Base-by-base conservation (phyloP, 2,888 invertebrate genomes). In the Leptinotarsa rubiginosa region DNA sequence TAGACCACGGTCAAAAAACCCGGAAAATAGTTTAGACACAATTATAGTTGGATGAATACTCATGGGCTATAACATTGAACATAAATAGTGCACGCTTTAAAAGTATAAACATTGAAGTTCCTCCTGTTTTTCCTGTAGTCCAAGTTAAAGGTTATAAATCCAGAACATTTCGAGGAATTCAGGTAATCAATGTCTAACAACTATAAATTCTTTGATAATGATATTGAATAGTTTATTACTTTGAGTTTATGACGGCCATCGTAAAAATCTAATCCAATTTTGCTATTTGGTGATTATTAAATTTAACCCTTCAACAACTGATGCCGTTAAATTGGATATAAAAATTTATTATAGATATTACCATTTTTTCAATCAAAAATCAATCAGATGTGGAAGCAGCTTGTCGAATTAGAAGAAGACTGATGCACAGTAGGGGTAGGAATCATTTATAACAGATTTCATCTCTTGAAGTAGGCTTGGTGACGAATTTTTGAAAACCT, bases 231-330 rank as follows among this genome's bases (percentile, higher is more conserved):
- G 3, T 56, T 56, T 56, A 56, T 56, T 56, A 56, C 56, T 22
- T 56, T 56, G 56, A 56, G 12, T 56, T 56, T 56, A 56, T 22
- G 56, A 22, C 20, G 20, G 22, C 56, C 22, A 22, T 22, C 56
- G 56, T 56, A 22, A 56, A 56, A 56, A 56, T 22, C 56, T 22
- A 56, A 56, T 56, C 22, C 56, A 56, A 25, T 56, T 56, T 56
- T 56, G 3, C 56, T 56, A 56, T 56, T 50, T 50, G n/a, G 15
- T 50, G 50, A 50, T 50, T 56, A 56, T 20, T 18, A 56, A 56
- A 20, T 56, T 56, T 12, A 13, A 56, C 18, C 22, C 54, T 56
- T 20, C 54, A 13, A 3, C 22, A 56, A 10, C 54, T 22, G 20
- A 20, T 18, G 22, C 56, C 22, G 3, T 56, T 15, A 56, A 56